Evolutionary conservation across 2,888 invertebrate species (phyloP).

Genomic region (Limnephilus auricula): DNA sequence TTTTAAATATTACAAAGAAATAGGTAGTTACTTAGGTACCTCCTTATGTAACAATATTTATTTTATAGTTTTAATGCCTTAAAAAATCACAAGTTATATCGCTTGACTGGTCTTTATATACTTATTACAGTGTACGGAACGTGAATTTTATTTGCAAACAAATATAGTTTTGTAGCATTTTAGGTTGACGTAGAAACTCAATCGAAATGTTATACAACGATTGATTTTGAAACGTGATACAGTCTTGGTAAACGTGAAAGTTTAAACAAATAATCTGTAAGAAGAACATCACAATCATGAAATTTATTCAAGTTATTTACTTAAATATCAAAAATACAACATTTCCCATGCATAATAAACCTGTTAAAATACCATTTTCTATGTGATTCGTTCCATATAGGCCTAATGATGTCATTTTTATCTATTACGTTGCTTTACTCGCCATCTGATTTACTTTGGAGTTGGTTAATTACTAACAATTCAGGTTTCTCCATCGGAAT

Average conservation of each 20-base stretch:
- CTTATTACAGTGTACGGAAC: background rate
- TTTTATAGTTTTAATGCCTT: too few relatives aligned
- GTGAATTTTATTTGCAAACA: background rate
- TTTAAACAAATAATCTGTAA: background rate
- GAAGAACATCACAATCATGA: background rate
- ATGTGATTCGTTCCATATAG: slow-evolving; percentile 6
- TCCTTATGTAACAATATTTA: too few relatives aligned
- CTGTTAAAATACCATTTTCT: slow-evolving; percentile 1
- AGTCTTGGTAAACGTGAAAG: background rate
- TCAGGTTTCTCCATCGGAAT: slow-evolving; percentile 30
- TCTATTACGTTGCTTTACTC: slow-evolving; percentile 26
- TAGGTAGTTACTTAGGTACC: too few relatives aligned
- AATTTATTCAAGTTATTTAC: background rate
- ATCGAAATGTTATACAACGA: background rate
- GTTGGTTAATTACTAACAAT: slow-evolving; percentile 6
- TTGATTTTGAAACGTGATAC: background rate
- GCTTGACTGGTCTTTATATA: background rate
- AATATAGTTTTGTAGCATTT: too few relatives aligned
- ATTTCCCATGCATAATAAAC: background rate
- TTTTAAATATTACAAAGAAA: too few relatives aligned
- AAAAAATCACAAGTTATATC: background rate
- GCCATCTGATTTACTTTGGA: slow-evolving; percentile 20
- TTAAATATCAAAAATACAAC: background rate
- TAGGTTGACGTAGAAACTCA: background rate
- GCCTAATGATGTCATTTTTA: slow-evolving; percentile 2